A percentile compares a stretch with the other conserved stretches of the same genome.
Evolutionary conservation across 2,113 vertebrate species (phyloP).

Genomic region (Notechis scutatus): DNA sequence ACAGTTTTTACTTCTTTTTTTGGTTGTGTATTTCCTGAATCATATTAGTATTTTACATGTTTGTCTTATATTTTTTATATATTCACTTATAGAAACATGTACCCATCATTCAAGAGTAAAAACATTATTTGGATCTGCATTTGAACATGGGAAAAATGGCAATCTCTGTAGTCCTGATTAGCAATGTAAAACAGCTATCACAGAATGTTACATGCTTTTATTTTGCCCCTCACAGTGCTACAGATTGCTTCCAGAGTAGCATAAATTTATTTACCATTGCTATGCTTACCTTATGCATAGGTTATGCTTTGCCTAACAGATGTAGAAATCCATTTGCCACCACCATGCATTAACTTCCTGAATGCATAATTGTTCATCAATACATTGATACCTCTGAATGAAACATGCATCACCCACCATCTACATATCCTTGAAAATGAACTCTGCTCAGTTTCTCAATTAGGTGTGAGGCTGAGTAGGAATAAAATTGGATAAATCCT

Average conservation of each 20-base stretch:
- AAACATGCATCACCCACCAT: not conserved
- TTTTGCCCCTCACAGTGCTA: not conserved
- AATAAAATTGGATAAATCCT: slow-evolving; percentile 4
- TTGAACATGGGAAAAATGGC: not conserved
- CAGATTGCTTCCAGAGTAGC: not conserved
- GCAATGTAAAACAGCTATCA: not conserved
- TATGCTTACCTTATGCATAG: not conserved
- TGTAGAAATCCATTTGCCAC: not conserved
- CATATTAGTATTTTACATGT: not conserved
- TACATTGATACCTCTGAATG: not conserved
- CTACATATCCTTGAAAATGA: not conserved
- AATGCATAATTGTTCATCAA: slow-evolving; percentile 11
- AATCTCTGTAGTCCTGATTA: not conserved
- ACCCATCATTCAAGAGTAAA: not conserved
- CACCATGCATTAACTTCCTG: slow-evolving; percentile 3
- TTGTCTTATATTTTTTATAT: not conserved
- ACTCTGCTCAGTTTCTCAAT: not conserved
- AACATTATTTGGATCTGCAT: not conserved
- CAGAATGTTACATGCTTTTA: not conserved
- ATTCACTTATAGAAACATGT: not conserved
- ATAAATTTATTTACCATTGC: not conserved
- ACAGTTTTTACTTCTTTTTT: not conserved
- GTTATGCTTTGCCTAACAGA: not conserved
- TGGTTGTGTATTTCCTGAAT: not conserved
- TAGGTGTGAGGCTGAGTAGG: not conserved